phyloP scores from a whole-genome alignment of 2,113 vertebrate genomes.

The Lasiurus borealis region DNA sequence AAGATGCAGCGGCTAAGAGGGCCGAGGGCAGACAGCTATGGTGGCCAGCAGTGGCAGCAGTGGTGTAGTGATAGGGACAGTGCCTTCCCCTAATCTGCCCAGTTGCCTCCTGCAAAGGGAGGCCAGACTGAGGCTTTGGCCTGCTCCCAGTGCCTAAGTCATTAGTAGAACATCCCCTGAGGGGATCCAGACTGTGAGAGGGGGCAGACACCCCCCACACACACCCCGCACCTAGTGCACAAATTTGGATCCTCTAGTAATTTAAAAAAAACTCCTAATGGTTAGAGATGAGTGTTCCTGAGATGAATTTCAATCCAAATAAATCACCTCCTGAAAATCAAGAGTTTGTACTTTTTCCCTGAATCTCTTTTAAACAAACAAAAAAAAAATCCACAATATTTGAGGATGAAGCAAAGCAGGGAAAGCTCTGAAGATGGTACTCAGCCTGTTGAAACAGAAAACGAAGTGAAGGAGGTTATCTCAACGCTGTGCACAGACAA shows the following conservation, averaged over 20 bases:
- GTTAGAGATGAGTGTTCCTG: neutral
- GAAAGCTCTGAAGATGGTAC: neutral
- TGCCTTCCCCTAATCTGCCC: too few species aligned
- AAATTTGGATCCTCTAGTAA: neutral
- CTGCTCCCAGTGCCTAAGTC: too few species aligned
- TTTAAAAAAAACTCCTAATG: neutral
- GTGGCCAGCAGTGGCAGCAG: too few species aligned
- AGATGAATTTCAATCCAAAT: neutral
- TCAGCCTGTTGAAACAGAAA: neutral
- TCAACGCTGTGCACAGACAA: neutral
- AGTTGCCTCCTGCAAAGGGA: too few species aligned
- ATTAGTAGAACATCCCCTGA: too few species aligned
- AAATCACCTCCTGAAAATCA: neutral
- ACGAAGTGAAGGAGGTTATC: neutral
- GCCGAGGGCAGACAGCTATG: too few species aligned
- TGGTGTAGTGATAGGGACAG: too few species aligned
- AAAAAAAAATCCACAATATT: neutral
- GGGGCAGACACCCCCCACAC: too few species aligned
- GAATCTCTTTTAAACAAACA: neutral
- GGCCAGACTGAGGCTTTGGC: too few species aligned
- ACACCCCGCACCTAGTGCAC: too few species aligned
- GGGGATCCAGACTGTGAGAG: too few species aligned
- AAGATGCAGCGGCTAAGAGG: too few species aligned
- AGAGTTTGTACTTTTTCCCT: neutral
- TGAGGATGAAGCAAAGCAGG: neutral